phyloP scores from a whole-genome alignment of 1,140 invertebrate genomes.

The Nautilus pompilius region DNA sequence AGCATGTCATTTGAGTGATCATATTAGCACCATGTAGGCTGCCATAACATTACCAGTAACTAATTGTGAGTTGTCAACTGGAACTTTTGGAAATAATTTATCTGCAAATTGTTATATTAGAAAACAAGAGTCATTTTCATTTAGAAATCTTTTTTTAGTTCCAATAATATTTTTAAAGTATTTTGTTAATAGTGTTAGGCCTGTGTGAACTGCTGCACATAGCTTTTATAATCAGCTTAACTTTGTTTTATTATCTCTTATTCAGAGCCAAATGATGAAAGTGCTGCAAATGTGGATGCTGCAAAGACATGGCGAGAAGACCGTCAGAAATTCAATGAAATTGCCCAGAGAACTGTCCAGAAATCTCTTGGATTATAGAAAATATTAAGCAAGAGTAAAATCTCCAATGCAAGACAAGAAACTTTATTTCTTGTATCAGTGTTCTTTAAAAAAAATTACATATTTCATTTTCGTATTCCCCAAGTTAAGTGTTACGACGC shows the following conservation, averaged over 20 bases:
- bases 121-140: too few species aligned
- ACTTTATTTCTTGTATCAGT: neutral
- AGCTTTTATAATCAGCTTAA: too few species aligned
- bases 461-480: neutral
- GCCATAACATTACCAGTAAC: too few species aligned
- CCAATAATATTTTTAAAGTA: too few species aligned
- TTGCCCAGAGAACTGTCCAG: constrained; percentile 86
- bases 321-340: constrained; percentile 87
- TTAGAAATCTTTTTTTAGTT: too few species aligned
- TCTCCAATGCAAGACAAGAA: constrained; percentile 1
- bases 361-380: constrained; percentile 70
- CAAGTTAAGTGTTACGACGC: neutral
- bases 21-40: too few species aligned
- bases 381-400: neutral
- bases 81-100: too few species aligned
- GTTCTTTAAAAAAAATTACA: neutral
- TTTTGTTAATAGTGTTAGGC: too few species aligned
- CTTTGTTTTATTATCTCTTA: constrained; percentile 22
- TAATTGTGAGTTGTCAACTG: too few species aligned
- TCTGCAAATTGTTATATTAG: too few species aligned
- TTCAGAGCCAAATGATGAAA: constrained; percentile 97
- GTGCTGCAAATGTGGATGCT: constrained; percentile 98
- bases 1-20: too few species aligned
- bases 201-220: too few species aligned
- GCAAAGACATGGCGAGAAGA: constrained; percentile 99